Conservation (phyloP, 1,140 invertebrate genomes). For the Pseudomyrmex sp. region DNA sequence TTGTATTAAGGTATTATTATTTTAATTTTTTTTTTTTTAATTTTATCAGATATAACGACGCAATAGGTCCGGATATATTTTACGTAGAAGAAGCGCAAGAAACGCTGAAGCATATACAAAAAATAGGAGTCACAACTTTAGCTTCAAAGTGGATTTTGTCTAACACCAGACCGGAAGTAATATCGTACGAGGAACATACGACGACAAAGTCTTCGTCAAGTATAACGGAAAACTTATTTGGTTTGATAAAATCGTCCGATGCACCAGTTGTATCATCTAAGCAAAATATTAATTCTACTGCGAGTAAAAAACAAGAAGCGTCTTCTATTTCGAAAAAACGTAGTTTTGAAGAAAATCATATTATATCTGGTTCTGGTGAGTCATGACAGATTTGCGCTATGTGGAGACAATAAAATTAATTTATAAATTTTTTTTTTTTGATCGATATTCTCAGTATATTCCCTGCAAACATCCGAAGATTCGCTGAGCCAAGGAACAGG, state of each 20-base stretch:
- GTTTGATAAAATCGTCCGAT: slow-evolving; percentile 82
- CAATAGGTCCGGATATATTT: slow-evolving; percentile 86
- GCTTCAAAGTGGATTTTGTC: slow-evolving; percentile 87
- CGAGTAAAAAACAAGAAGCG: slow-evolving; percentile 83
- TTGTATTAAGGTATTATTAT: no score
- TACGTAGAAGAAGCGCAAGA: slow-evolving; percentile 90
- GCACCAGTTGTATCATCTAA: slow-evolving; percentile 71
- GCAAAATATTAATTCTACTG: slow-evolving; percentile 56
- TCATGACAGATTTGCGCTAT: background rate
- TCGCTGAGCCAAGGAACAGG: slow-evolving; percentile 86
- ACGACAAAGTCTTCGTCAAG: slow-evolving; percentile 73
- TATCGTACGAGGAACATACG: slow-evolving; percentile 75
- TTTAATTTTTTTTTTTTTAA: no score
- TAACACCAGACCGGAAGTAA: slow-evolving; percentile 86
- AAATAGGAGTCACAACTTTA: slow-evolving; percentile 87
- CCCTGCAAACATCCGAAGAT: slow-evolving; percentile 85
- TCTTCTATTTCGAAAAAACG: slow-evolving; percentile 87
- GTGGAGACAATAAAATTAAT: background rate
- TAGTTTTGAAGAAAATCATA: slow-evolving; percentile 85
- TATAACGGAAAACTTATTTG: slow-evolving; percentile 82
- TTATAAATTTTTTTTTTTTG: background rate
- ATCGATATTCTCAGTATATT: slow-evolving; percentile 77
- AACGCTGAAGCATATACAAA: slow-evolving; percentile 88
- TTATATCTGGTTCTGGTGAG: slow-evolving; percentile 79
- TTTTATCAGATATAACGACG: slow-evolving; percentile 79